Percentiles rank a stretch among this genome's conserved stretches.
These are phyloP conservation scores for Sipha flava DNA, from an alignment of 1,140 invertebrate species.

Conservation along the genomic window DNA sequence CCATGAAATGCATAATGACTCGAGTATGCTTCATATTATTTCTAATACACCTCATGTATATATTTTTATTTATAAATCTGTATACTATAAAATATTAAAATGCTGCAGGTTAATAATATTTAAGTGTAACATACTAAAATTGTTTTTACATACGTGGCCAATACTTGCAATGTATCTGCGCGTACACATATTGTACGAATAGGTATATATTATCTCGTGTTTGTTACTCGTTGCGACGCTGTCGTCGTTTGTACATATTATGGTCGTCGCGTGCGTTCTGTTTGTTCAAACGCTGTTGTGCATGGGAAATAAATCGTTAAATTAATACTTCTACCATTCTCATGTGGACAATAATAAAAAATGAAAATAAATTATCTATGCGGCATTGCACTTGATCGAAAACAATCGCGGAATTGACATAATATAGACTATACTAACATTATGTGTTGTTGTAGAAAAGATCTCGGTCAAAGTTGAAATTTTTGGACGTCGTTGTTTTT, in stretches of 20 bases:
- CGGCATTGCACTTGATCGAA: background rate
- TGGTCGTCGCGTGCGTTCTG: background rate
- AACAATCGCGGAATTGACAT: background rate
- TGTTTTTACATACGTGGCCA: background rate
- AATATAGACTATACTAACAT: too few relatives aligned
- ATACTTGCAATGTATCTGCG: too few relatives aligned
- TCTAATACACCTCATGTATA: background rate
- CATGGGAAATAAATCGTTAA: background rate
- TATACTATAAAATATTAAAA: too few relatives aligned
- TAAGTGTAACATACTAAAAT: background rate
- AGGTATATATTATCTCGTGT: too few relatives aligned
- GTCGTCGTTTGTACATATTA: background rate
- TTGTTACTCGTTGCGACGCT: background rate
- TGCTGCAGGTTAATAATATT: too few relatives aligned
- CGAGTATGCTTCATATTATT: background rate
- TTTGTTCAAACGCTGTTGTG: background rate
- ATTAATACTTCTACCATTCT: background rate
- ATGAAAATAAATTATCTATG: too few relatives aligned
- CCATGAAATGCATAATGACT: background rate
- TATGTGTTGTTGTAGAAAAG: background rate
- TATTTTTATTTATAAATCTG: too few relatives aligned
- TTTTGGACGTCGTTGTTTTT: background rate
- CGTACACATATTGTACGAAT: background rate
- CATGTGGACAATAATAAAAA: background rate
- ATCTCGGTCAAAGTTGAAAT: background rate